phyloP scores from a whole-genome alignment of 2,888 invertebrate species.

The Julus scandinavius region DNA sequence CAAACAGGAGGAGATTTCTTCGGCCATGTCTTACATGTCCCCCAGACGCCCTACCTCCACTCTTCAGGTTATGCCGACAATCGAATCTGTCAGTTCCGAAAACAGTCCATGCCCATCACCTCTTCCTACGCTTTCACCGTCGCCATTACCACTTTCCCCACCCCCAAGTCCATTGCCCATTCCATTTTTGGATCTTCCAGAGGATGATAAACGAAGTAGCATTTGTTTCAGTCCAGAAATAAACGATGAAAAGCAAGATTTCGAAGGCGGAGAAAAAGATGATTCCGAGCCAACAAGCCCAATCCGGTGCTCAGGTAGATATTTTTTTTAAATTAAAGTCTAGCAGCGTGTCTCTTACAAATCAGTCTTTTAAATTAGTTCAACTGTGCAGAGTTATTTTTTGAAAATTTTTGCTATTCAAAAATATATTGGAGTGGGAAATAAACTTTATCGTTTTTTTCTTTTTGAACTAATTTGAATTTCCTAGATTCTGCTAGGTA shows the following conservation, averaged over 20 bases:
- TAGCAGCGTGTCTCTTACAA: not conserved
- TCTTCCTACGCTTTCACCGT: constrained; percentile 61
- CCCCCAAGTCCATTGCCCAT: constrained; percentile 17
- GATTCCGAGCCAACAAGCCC: constrained; percentile 51
- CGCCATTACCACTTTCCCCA: constrained; percentile 48
- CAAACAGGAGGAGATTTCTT: constrained; percentile 37
- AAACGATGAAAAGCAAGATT: constrained; percentile 54
- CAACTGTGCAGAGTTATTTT: not conserved
- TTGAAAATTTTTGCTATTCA: not conserved
- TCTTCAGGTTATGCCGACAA: constrained; percentile 57
- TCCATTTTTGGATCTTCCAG: constrained; percentile 52
- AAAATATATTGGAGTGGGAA: not conserved
- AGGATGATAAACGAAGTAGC: constrained; percentile 57
- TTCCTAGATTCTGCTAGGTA: not conserved
- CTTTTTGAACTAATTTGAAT: not conserved
- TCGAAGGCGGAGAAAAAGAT: constrained; percentile 53
- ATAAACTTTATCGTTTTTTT: not conserved
- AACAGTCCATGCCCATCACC: constrained; percentile 67
- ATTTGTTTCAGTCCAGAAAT: constrained; percentile 1
- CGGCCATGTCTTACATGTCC: constrained; percentile 48
- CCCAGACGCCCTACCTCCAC: constrained; percentile 51
- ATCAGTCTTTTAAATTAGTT: constrained; percentile 3
- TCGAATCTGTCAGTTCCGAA: constrained; percentile 58
- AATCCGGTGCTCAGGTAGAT: constrained; percentile 52
- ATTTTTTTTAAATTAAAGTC: not conserved